phyloP scores from a whole-genome alignment of 2,797 vertebrate species.

The Tapera naevia region DNA sequence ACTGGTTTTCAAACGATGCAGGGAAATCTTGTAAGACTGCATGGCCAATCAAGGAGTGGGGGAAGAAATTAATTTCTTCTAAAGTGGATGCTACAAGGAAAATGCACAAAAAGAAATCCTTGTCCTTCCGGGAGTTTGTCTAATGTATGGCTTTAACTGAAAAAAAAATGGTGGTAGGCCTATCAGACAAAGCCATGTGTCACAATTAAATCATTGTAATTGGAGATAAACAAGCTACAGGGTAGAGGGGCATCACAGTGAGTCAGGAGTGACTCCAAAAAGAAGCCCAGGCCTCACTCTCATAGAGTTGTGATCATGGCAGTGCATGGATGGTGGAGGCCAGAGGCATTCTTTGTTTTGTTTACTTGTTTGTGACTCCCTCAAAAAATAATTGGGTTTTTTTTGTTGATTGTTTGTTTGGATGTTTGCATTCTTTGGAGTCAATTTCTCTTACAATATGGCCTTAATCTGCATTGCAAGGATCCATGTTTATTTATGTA shows the following conservation, averaged over 20 bases:
- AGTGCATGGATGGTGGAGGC: not conserved
- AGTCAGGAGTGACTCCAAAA: not conserved
- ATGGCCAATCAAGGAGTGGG: not conserved
- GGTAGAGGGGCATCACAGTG: not conserved
- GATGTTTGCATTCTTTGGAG: conserved; percentile 33
- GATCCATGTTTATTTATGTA: not conserved
- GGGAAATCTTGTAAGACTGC: conserved; percentile 26
- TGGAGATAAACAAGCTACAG: conserved; percentile 20
- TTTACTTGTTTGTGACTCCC: conserved; percentile 26
- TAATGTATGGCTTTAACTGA: not conserved
- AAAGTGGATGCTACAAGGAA: conserved; percentile 20
- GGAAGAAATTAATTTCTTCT: conserved; percentile 49
- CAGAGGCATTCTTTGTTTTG: not conserved
- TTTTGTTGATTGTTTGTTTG: conserved; percentile 10
- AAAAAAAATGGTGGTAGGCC: not conserved
- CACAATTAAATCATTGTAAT: conserved; percentile 25
- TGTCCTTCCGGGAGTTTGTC: not conserved
- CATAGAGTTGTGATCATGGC: not conserved
- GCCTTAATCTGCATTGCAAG: conserved; percentile 4
- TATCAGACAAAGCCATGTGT: not conserved
- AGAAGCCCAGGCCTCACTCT: not conserved
- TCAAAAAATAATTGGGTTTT: conserved; percentile 27
- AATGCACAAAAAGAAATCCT: conserved; percentile 34
- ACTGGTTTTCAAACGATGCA: not conserved
- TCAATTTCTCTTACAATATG: conserved; percentile 22